Evolutionary conservation across 1,140 invertebrate genomes (phyloP).

Genomic region (Monomorium pharaonis): DNA sequence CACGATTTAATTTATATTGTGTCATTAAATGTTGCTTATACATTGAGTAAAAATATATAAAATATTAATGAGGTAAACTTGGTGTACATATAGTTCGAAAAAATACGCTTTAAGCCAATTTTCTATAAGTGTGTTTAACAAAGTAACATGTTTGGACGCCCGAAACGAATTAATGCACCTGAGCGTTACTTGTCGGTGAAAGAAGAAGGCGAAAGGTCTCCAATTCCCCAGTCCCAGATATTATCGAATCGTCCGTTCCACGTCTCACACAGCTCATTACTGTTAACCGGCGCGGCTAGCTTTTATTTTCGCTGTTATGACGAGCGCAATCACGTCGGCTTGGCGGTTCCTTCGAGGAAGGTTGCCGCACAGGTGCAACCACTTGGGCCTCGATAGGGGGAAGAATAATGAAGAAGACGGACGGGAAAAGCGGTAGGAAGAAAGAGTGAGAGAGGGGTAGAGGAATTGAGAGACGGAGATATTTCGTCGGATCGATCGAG

Average conservation of each 20-base stretch:
- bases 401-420: constrained; percentile 24
- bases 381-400: constrained; percentile 20
- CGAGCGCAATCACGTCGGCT: constrained; percentile 50
- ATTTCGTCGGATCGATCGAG: constrained; percentile 54
- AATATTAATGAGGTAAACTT: background rate
- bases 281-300: background rate
- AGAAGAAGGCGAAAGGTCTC: background rate
- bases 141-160: background rate
- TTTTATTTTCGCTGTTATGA: constrained; percentile 58
- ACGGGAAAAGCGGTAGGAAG: constrained; percentile 16
- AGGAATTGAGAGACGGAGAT: background rate
- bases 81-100: background rate
- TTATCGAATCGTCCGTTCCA: constrained; percentile 29
- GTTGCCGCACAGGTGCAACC: constrained; percentile 30
- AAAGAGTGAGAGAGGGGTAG: background rate
- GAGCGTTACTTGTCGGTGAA: background rate
- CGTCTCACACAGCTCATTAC: constrained; percentile 35
- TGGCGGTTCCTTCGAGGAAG: constrained; percentile 22
- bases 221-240: background rate
- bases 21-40: too few relatives aligned
- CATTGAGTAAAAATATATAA: too few relatives aligned
- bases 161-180: background rate
- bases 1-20: too few relatives aligned
- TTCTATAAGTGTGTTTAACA: background rate
- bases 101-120: background rate